Evolutionary conservation across 2,888 invertebrate species (phyloP), one percentile per base, ranked within the genome.

Genomic region (Melanostoma scalare): DNA sequence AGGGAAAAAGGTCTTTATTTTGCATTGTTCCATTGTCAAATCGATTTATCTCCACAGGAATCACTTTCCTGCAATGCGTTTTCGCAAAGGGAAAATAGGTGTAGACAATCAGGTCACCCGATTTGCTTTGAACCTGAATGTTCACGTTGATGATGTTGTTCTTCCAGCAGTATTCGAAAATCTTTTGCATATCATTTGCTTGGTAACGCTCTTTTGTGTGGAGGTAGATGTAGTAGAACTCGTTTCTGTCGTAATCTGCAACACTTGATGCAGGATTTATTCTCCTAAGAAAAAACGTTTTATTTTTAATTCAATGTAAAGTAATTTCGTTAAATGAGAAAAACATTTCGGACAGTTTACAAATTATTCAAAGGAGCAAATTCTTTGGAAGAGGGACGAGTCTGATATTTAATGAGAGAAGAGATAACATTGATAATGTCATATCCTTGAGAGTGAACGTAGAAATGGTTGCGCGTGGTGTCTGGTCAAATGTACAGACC

Each of bases 191-290:
- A 20, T 89, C 87, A 4, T 9, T 6, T 3, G 58, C 67, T 9
- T 86, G 52, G 5, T 82, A 69, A 5, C 73, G 75, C 60, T 89
- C 89, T 0, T 85, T 42, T 0, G 86, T 86, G 78, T 89, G 87
- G 20, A 89, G 80, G n/a, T 90, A 87, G 2, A 89, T 89, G 31
- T 88, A 88, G 36, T 89, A 89, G 67, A 86, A 87, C 60, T 89
- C 90, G 4, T 87, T 87, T 63, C 86, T 86, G 61, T 89, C 87
- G 56, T 88, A 88, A 3, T 87, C 85, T 3, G 67, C 40, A 36
- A 80, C 69, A 8, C 52, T 69, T 0, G 53, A 75, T 2, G 86
- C 87, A 20, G 88, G 85, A 33, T 89, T 86, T 31, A 88, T 87
- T 10, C 88, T 88, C n/a, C 87, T 87, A 33, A 0, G 35, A 36